Conservation (phyloP, 2,797 vertebrate genomes). For the Microtus agrestis region DNA sequence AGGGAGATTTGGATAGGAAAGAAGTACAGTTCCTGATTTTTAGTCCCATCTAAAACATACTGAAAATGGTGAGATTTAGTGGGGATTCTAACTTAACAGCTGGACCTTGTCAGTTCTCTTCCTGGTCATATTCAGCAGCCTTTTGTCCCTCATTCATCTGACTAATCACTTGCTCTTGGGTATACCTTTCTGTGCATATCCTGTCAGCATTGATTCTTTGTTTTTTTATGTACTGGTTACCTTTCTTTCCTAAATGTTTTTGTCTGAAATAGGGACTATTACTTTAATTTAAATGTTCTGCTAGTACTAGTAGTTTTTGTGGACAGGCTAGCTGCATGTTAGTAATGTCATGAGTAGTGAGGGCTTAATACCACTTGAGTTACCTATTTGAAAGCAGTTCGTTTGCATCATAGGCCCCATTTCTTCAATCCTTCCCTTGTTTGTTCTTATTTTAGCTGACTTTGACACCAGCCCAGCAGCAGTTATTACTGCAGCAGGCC, state of each 20-base stretch:
- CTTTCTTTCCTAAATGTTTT: conserved; percentile 76
- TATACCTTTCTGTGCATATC: conserved; percentile 85
- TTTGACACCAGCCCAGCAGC: conserved; percentile 97
- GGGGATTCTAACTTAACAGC: conserved; percentile 86
- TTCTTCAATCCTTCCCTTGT: conserved; percentile 67
- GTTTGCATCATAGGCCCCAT: neutral
- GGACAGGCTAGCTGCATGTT: conserved; percentile 23
- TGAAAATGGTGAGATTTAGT: conserved; percentile 84
- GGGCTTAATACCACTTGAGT: neutral
- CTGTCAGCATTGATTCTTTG: conserved; percentile 79
- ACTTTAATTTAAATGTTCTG: conserved; percentile 43
- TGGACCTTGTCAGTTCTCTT: conserved; percentile 87
- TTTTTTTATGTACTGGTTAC: conserved; percentile 76
- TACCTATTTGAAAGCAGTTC: neutral
- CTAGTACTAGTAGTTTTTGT: neutral
- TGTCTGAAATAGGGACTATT: conserved; percentile 26
- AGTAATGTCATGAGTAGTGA: neutral
- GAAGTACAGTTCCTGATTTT: conserved; percentile 84
- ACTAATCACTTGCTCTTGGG: conserved; percentile 84
- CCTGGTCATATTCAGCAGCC: conserved; percentile 81
- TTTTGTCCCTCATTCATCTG: conserved; percentile 84
- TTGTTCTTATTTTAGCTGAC: conserved; percentile 92
- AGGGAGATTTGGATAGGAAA: conserved; percentile 83
- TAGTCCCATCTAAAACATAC: conserved; percentile 84
- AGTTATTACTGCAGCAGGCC: conserved; percentile 98